These are phyloP conservation scores for Mus pahari DNA, from an alignment of 2,113 vertebrate genomes.

Conservation along the genomic window DNA sequence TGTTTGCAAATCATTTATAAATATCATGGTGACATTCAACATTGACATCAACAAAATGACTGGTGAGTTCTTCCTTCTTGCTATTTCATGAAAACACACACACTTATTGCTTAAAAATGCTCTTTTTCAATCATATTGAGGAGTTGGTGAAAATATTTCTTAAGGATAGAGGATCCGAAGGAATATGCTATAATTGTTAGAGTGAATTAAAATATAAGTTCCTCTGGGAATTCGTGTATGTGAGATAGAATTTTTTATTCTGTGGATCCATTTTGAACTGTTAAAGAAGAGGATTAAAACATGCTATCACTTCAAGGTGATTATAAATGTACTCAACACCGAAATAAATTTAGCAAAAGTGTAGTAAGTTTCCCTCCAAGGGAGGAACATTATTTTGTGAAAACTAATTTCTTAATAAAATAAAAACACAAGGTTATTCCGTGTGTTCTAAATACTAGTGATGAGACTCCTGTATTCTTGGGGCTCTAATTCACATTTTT, in stretches of 20 bases:
- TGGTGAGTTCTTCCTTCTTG: conserved; percentile 11
- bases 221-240: background rate
- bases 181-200: background rate
- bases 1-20: conserved; percentile 39
- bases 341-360: background rate
- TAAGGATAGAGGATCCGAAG: background rate
- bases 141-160: background rate
- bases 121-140: background rate
- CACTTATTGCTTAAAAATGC: background rate
- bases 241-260: background rate
- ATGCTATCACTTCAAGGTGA: background rate
- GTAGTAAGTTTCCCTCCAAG: background rate
- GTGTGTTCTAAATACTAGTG: background rate
- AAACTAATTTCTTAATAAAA: background rate
- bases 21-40: conserved; percentile 36
- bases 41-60: background rate
- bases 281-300: background rate
- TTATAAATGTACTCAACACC: background rate
- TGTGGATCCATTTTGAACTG: background rate
- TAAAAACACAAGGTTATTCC: background rate
- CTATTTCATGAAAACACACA: background rate
- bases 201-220: background rate
- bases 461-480: background rate
- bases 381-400: background rate
- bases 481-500: background rate